phyloP scores from a whole-genome alignment of 2,797 vertebrate species.

The Loriculus beryllinus region DNA sequence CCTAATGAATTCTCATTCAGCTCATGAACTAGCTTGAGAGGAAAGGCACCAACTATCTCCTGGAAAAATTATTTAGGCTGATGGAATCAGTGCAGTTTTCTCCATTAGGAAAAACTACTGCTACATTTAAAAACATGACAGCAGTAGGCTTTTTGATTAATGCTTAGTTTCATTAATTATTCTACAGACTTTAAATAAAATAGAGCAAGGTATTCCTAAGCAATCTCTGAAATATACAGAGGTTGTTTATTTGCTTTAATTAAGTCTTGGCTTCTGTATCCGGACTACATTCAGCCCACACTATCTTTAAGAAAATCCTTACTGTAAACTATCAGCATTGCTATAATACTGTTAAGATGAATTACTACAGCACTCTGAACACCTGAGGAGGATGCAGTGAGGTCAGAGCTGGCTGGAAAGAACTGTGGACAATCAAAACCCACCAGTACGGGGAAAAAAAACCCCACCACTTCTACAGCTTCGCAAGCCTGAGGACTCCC shows the following conservation, averaged over 20 bases:
- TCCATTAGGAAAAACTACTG: neutral
- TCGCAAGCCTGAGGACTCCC: neutral
- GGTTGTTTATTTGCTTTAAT: neutral
- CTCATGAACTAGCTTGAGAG: neutral
- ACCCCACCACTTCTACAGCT: neutral
- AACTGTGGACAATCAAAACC: neutral
- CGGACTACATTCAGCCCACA: neutral
- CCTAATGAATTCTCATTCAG: neutral
- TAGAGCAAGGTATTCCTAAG: neutral
- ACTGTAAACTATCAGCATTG: neutral
- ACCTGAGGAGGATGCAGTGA: neutral
- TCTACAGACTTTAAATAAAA: neutral
- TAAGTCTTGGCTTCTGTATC: neutral
- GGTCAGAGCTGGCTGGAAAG: neutral
- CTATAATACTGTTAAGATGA: neutral
- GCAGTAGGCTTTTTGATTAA: neutral
- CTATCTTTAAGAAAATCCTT: neutral
- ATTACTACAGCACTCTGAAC: neutral
- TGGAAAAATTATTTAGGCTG: neutral
- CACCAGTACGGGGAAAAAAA: neutral
- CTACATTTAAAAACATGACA: neutral
- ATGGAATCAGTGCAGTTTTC: neutral
- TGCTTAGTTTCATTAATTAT: neutral
- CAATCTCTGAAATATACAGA: neutral
- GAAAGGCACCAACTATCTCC: neutral